phyloP scores from a whole-genome alignment of 2,797 vertebrate genomes.

The Gadopsis marmoratus region DNA sequence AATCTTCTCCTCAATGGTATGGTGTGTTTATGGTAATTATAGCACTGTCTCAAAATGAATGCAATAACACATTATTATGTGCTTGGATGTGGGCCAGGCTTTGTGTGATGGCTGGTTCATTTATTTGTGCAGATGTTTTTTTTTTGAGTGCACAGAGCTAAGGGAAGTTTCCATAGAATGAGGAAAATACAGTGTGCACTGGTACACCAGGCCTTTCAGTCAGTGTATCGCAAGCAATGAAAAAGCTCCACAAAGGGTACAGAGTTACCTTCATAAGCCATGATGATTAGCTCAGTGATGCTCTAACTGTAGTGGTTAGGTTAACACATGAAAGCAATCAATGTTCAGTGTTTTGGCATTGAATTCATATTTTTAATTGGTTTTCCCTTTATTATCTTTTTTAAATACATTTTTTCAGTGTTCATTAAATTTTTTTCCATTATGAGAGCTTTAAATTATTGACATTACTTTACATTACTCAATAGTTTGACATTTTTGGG shows the following conservation, averaged over 20 bases:
- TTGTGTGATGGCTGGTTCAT: constrained; percentile 32
- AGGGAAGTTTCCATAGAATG: constrained; percentile 9
- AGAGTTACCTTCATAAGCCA: not conserved
- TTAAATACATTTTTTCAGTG: not conserved
- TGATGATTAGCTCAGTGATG: not conserved
- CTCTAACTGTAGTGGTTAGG: not conserved
- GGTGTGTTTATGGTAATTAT: constrained; percentile 54
- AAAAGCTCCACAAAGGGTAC: not conserved
- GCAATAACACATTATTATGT: constrained; percentile 33
- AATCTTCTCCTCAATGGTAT: constrained; percentile 18
- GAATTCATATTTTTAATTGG: not conserved
- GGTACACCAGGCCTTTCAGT: not conserved
- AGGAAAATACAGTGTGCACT: constrained; percentile 3
- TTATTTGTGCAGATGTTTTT: constrained; percentile 27
- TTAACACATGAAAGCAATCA: not conserved
- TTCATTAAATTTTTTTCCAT: not conserved
- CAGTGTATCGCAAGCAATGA: constrained; percentile 20
- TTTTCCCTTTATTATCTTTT: no score
- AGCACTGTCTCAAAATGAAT: constrained; percentile 33
- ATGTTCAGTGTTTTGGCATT: not conserved
- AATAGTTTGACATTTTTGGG: not conserved
- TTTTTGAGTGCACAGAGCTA: constrained; percentile 13
- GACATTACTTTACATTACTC: not conserved
- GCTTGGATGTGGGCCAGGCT: constrained; percentile 30
- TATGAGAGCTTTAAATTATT: not conserved